phyloP scores from a whole-genome alignment of 2,113 vertebrate genomes.

The pig (Sus scrofa) region T2T-Sscrofa CM000826.6:139026001-139026500 shows the following conservation, averaged over 20 bases:
- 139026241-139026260: constrained; percentile 25
- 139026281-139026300: not conserved
- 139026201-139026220: not conserved
- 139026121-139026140: not conserved
- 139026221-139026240: not conserved
- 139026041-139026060: not conserved
- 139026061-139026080: not conserved
- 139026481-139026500: not conserved
- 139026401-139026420: no score
- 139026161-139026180: not conserved
- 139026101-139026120: not conserved
- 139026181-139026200: not conserved
- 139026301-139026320: not conserved
- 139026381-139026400: no score
- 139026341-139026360: not conserved
- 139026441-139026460: not conserved
- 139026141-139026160: not conserved
- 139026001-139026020: constrained; percentile 24
- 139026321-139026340: not conserved
- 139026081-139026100: not conserved
- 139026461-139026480: not conserved
- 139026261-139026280: constrained; percentile 23
- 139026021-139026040: not conserved
- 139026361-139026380: not conserved
- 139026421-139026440: not conserved